Conservation (phyloP, 2,888 invertebrate species). For the Rhamnusium bicolor region DNA sequence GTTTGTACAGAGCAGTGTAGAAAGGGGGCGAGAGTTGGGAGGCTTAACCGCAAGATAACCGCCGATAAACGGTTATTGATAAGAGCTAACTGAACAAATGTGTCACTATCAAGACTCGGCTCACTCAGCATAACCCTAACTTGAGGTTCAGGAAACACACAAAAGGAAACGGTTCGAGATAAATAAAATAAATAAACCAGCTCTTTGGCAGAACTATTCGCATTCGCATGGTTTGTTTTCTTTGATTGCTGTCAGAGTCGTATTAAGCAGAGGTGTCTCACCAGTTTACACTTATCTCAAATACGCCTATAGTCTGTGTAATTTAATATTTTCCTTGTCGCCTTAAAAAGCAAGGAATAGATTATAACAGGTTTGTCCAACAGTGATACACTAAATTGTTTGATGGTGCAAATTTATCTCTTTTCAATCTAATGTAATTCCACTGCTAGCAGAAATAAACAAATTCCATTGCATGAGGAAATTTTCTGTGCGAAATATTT, state of each 20-base stretch:
- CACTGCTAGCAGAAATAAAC: no score
- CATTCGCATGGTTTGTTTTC: background rate
- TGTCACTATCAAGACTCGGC: conserved; percentile 27
- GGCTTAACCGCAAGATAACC: conserved; percentile 38
- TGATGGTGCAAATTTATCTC: no score
- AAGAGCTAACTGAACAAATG: conserved; percentile 27
- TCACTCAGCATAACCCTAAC: conserved; percentile 35
- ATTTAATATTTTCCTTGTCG: no score
- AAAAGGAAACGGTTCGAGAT: conserved; percentile 41
- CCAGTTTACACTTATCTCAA: background rate
- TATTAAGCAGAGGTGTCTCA: background rate
- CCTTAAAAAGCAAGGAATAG: no score
- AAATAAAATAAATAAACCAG: conserved; percentile 13
- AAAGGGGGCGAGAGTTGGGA: conserved; percentile 22
- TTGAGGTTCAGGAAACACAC: conserved; percentile 36
- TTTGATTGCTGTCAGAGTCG: background rate
- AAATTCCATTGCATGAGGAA: no score
- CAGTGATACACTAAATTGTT: no score
- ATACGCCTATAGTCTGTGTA: background rate
- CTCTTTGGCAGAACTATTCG: background rate
- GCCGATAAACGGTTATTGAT: conserved; percentile 43
- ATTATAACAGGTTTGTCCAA: no score
- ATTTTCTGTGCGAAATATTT: no score
- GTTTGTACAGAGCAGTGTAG: conserved; percentile 14
- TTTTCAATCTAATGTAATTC: no score